Base-by-base conservation (phyloP, 2,888 invertebrate species). In the Anodontia alba region DNA sequence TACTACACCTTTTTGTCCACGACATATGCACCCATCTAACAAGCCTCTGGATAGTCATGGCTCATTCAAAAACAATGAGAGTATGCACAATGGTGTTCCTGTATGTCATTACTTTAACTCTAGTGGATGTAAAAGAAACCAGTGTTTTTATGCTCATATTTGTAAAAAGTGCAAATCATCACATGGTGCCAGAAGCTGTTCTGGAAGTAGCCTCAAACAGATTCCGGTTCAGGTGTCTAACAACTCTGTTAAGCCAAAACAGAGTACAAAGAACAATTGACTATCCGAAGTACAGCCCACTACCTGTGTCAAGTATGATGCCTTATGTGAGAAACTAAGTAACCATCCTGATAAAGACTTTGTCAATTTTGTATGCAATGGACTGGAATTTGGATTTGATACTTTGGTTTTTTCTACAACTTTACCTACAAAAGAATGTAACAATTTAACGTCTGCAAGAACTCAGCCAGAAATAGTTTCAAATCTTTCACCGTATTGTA, bases 371-470 rank as follows among this genome's bases (percentile, higher is more conserved):
- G 5, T 62, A 3, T 62, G 62, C 20, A 7, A 17, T 33, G 62
- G 62, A 15, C n/a, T 62, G 17, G 33, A 62, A 62, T 20, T 17
- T 62, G 62, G 62, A 10, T 62, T 62, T 62, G 62, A 62, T 17
- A 62, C 62, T 33, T 17, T 62, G 31, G 62, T 62, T 5, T 62
- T 33, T 1, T 1, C 2, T 23, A 62, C 62, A 62, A 20, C 2
- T 5, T 5, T 62, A 10, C 31, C 10, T 15, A 62, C 62, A 33
- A 62, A 62, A 20, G 62, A 62, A 33, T 33, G 62, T 62, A 62
- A 62, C 1, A 87, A 87, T 73, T 46, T 83, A 49, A 38, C 68
- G n/a, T 80, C 83, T 8, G 81, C 85, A 17, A 46, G 36, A 29
- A 17, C 46, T 5, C 67, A 83, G 1, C 78, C 80, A 17, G 73